These are phyloP conservation scores for Exephanes ischioxanthus DNA, from an alignment of 2,888 invertebrate genomes.

Conservation along the genomic window DNA sequence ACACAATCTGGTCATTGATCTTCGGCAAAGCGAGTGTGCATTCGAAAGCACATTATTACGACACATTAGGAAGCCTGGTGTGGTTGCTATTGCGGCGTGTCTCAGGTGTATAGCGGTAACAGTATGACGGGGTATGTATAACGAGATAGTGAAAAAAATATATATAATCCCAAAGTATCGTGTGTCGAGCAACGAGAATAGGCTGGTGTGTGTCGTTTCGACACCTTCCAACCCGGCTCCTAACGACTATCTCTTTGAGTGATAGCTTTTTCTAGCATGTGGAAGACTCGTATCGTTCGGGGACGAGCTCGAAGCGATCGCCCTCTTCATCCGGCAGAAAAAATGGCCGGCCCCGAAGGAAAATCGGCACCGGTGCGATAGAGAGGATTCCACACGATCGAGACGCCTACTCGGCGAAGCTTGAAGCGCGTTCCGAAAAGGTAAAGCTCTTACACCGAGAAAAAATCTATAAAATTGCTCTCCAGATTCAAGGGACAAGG, in stretches of 20 bases:
- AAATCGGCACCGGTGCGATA: neutral
- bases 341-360: neutral
- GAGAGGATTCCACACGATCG: neutral
- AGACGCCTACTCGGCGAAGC: neutral
- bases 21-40: constrained; percentile 51
- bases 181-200: constrained; percentile 56
- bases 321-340: neutral
- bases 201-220: constrained; percentile 46
- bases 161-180: constrained; percentile 62
- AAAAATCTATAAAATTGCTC: neutral
- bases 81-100: constrained; percentile 48
- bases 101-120: constrained; percentile 41
- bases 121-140: constrained; percentile 24
- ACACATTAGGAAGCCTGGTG: constrained; percentile 65
- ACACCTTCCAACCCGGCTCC: neutral
- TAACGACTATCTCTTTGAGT: constrained; percentile 11
- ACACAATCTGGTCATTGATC: constrained; percentile 55
- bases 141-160: constrained; percentile 59
- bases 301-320: neutral
- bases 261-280: neutral
- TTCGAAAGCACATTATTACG: constrained; percentile 58
- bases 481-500: no score
- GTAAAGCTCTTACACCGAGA: neutral
- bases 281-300: neutral
- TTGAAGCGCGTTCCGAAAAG: neutral